Evolutionary conservation across 2,113 vertebrate genomes (phyloP).

Genomic region (Takifugu flavidus): DNA sequence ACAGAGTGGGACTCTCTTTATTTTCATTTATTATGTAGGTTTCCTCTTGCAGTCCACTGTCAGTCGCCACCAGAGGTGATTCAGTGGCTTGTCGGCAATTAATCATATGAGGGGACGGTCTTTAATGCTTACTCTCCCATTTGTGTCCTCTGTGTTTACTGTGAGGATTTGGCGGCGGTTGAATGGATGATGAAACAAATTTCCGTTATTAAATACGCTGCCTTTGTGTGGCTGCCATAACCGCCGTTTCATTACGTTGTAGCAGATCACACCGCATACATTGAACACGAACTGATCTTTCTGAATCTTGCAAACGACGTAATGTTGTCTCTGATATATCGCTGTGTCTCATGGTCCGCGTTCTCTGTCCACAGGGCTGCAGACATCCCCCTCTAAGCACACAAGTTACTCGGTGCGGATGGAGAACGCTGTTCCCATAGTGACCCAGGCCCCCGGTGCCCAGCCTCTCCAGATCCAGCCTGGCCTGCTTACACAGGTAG

Average conservation of each 20-base stretch:
- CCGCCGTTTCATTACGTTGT: slow-evolving; percentile 22
- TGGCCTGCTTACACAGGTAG: slow-evolving; percentile 95
- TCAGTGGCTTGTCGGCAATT: slow-evolving; percentile 27
- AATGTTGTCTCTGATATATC: not conserved
- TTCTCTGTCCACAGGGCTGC: slow-evolving; percentile 82
- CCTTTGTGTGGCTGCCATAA: slow-evolving; percentile 25
- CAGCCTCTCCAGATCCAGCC: slow-evolving; percentile 97
- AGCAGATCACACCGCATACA: not conserved
- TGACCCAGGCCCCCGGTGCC: slow-evolving; percentile 93
- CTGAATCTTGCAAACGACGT: not conserved
- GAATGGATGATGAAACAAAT: slow-evolving; percentile 18
- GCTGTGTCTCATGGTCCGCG: slow-evolving; percentile 11
- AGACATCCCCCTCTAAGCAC: slow-evolving; percentile 96
- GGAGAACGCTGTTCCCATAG: slow-evolving; percentile 97
- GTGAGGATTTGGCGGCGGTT: not conserved
- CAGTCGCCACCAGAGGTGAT: slow-evolving; percentile 23
- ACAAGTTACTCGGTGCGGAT: slow-evolving; percentile 95
- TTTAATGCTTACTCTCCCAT: slow-evolving; percentile 14
- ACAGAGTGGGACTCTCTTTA: not conserved
- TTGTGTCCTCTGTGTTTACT: slow-evolving; percentile 13
- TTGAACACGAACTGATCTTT: not conserved
- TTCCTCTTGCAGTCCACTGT: not conserved
- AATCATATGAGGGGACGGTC: slow-evolving; percentile 33
- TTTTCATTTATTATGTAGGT: not conserved
- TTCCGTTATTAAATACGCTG: slow-evolving; percentile 17